phyloP scores from a whole-genome alignment of 2,888 invertebrate species.

The Rhamnusium bicolor region DNA sequence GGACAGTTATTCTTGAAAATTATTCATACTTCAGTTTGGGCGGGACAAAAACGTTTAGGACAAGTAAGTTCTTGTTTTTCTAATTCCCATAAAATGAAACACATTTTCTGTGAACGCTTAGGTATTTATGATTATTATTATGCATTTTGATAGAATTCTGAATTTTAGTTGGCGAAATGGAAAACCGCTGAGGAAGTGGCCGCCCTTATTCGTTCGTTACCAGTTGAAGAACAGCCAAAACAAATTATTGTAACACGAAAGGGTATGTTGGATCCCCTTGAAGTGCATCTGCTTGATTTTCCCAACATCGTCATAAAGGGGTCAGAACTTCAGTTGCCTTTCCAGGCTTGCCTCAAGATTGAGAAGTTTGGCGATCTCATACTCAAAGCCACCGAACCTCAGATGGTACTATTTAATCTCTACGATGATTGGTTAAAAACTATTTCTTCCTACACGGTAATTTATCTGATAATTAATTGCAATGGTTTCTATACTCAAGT shows the following conservation, averaged over 20 bases:
- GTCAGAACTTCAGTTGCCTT: slow-evolving; percentile 97
- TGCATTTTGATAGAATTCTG: not conserved
- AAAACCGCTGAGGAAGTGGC: slow-evolving; percentile 99
- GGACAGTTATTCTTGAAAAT: slow-evolving; percentile 99
- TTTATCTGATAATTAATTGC: slow-evolving; percentile 29
- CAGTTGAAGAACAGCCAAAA: slow-evolving; percentile 99
- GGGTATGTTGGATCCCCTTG: slow-evolving; percentile 99
- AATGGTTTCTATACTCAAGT: not conserved
- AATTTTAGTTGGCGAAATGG: slow-evolving; percentile 93
- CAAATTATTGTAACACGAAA: slow-evolving; percentile 99
- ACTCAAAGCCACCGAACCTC: slow-evolving; percentile 98
- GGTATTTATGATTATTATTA: not conserved
- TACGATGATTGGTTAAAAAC: slow-evolving; percentile 99
- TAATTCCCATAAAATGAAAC: not conserved
- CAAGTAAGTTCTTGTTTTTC: slow-evolving; percentile 75
- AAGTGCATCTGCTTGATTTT: slow-evolving; percentile 99
- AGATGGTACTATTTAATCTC: slow-evolving; percentile 99
- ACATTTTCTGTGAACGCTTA: not conserved
- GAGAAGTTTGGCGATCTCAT: slow-evolving; percentile 99
- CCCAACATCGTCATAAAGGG: slow-evolving; percentile 99
- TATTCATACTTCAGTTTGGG: slow-evolving; percentile 99
- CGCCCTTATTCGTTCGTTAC: slow-evolving; percentile 97
- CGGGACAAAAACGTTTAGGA: slow-evolving; percentile 99
- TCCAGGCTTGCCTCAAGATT: slow-evolving; percentile 98
- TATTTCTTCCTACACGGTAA: slow-evolving; percentile 96